Evolutionary conservation across 2,888 invertebrate species (phyloP).

Genomic region (Limenitis arthemis): DNA sequence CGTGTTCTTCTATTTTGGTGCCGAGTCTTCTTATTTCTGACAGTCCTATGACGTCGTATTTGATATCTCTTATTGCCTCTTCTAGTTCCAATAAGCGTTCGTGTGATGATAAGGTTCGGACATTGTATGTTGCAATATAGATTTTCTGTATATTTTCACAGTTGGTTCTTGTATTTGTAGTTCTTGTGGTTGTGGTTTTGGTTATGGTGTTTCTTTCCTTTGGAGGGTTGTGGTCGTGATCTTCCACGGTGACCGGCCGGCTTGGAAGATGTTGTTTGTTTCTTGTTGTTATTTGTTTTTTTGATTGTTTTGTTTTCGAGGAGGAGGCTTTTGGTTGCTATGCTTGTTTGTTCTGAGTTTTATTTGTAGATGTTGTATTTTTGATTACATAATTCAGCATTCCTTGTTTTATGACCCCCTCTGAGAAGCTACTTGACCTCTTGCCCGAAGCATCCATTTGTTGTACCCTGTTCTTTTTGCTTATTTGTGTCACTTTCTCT

Average conservation of each 20-base stretch:
- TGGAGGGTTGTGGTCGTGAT: slow-evolving; percentile 12
- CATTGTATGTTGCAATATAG: too few relatives aligned
- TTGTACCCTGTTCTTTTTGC: slow-evolving; percentile 19
- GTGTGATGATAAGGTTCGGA: background rate
- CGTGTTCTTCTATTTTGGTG: background rate
- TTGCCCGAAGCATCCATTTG: background rate
- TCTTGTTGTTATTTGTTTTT: slow-evolving; percentile 1
- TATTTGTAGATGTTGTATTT: too few relatives aligned
- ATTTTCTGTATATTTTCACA: too few relatives aligned
- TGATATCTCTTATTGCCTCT: background rate
- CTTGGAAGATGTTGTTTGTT: slow-evolving; percentile 10
- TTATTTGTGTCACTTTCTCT: slow-evolving; percentile 6
- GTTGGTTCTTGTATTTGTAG: too few relatives aligned
- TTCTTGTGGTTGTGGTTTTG: too few relatives aligned
- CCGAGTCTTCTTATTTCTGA: slow-evolving; percentile 10
- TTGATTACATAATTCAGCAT: slow-evolving; percentile 21
- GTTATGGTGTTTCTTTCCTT: background rate
- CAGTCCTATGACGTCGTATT: background rate
- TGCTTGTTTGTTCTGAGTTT: too few relatives aligned
- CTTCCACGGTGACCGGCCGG: slow-evolving; percentile 15
- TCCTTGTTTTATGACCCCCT: slow-evolving; percentile 20
- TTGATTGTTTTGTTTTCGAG: too few relatives aligned
- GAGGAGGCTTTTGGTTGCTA: too few relatives aligned
- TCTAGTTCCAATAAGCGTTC: background rate
- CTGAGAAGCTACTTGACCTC: slow-evolving; percentile 15